Base-by-base conservation (phyloP, 2,797 vertebrate genomes). In the Threskiornis aethiopicus region DNA sequence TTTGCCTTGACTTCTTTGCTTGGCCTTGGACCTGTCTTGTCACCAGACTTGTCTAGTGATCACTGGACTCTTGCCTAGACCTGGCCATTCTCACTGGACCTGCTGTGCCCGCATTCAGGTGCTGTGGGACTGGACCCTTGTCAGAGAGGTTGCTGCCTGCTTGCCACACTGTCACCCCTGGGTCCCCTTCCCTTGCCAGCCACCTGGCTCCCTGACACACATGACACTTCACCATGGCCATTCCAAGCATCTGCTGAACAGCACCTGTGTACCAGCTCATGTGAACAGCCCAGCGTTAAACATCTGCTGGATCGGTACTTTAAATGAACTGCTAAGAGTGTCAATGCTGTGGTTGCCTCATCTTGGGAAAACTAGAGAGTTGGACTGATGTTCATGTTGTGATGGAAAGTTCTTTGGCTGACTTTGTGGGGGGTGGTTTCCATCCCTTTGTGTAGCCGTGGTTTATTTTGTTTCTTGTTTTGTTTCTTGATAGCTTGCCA, bases 371-470 rank as follows among this genome's bases (percentile, higher is more conserved):
- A 75, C 55, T 37, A 69, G n/a, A n/a, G 66, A 65, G 37, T 16
- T 46, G 62, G 70, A 49, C 52, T 83, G 64, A 75, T 58, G 59
- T 37, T 90, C 25, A 2, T 24, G 22, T 86, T 93, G 95, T 93
- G 83, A 96, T 94, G 95, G 94, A 96, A 96, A 97, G 95, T 96
- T 96, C 81, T 90, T 92, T 93, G 93, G 84, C 90, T 91, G 93
- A 58, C 93, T 97, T 96, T 97, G 91, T 95, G 52, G 80, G 65
- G 66, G 51, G 64, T 73, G 52, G 10, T 76, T 82, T 87, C 86
- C 33, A 91, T 85, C 46, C 88, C 81, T 95, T 95, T 97, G 94
- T 91, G 95, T 52, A 94, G 44, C 85, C 3, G 4, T 70, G 83
- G 93, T 97, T 97, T 97, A 66, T 96, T 97, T 97, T 95, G 76